These are phyloP conservation scores for Agriopis aurantiaria DNA, from an alignment of 2,888 invertebrate species.

Conservation along the genomic window DNA sequence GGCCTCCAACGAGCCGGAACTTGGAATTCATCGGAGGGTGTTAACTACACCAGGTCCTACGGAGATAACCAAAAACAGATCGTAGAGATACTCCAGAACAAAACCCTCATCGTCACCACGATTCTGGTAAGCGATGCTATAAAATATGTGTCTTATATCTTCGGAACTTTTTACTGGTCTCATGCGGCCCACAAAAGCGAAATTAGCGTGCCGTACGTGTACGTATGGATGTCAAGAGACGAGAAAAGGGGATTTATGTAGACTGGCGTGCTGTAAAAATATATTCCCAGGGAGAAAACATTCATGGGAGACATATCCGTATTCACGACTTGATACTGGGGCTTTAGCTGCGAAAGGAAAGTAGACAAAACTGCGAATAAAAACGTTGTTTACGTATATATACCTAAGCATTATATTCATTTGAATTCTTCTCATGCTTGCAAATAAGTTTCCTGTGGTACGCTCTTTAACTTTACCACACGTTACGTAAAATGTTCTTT, in stretches of 20 bases:
- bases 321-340: conserved; percentile 55
- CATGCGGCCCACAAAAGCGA: conserved; percentile 64
- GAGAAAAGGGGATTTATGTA: conserved; percentile 59
- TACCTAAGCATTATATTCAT: conserved; percentile 20
- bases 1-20: conserved; percentile 94
- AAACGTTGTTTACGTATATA: conserved; percentile 42
- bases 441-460: conserved; percentile 37
- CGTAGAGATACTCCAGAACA: conserved; percentile 96
- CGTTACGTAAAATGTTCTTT: conserved; percentile 7
- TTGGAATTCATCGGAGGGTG: conserved; percentile 95
- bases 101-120: conserved; percentile 96
- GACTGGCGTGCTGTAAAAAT: conserved; percentile 58
- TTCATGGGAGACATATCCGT: conserved; percentile 56
- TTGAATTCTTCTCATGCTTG: conserved; percentile 52
- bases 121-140: conserved; percentile 89
- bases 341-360: conserved; percentile 44
- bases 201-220: conserved; percentile 66
- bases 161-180: conserved; percentile 62
- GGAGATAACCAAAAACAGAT: conserved; percentile 95
- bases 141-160: conserved; percentile 57
- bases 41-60: conserved; percentile 95
- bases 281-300: conserved; percentile 59
- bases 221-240: conserved; percentile 56
- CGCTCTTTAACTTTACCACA: conserved; percentile 25
- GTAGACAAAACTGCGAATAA: conserved; percentile 50